phyloP scores from a whole-genome alignment of 2,113 vertebrate genomes.

The Menidia beryllina region DNA sequence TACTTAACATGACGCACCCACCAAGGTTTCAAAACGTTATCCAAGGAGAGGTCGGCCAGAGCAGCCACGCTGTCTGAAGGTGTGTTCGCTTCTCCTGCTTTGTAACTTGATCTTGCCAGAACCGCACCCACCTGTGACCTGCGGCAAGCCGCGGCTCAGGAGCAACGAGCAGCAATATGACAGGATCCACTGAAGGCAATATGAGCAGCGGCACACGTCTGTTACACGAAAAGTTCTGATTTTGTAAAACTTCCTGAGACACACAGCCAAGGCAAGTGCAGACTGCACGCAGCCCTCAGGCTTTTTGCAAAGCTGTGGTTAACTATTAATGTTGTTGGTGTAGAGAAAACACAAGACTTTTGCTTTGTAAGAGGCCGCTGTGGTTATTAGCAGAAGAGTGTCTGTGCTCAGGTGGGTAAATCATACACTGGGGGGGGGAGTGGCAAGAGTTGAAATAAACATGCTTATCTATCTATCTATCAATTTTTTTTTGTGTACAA shows the following conservation, averaged over 20 bases:
- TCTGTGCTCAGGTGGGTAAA: too few relatives aligned
- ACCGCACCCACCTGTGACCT: slow-evolving; percentile 7
- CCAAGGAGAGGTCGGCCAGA: not conserved
- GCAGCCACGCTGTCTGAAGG: not conserved
- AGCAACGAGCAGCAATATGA: not conserved
- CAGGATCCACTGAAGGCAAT: too few relatives aligned
- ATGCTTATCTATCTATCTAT: too few relatives aligned
- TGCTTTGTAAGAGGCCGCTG: not conserved
- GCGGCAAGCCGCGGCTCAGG: slow-evolving; percentile 3
- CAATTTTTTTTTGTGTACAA: too few relatives aligned
- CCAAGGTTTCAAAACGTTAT: not conserved
- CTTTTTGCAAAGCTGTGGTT: not conserved
- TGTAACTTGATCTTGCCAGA: slow-evolving; percentile 8
- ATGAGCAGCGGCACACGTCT: not conserved
- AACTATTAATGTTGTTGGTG: not conserved
- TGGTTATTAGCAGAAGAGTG: too few relatives aligned
- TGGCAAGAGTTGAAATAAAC: too few relatives aligned
- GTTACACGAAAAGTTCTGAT: not conserved
- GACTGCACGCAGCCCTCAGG: not conserved
- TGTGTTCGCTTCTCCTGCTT: not conserved
- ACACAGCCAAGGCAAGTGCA: not conserved
- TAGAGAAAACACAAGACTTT: not conserved
- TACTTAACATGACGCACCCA: not conserved
- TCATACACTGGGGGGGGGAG: too few relatives aligned
- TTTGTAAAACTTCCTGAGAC: not conserved